phyloP scores from a whole-genome alignment of 2,113 vertebrate genomes.

The Octodon degus region DNA sequence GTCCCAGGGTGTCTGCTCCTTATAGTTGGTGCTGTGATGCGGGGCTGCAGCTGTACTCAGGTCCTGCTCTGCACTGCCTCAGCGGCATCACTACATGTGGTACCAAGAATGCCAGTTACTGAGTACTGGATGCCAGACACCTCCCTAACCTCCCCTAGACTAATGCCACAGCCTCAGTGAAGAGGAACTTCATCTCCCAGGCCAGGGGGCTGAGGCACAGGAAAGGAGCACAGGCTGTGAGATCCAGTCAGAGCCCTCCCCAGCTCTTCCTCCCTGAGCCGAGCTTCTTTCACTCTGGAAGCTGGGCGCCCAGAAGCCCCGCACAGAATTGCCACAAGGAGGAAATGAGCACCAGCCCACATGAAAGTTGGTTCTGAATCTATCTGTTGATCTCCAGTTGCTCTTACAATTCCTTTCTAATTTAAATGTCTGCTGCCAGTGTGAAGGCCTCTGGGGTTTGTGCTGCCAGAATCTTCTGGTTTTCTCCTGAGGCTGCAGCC shows the following conservation, averaged over 20 bases:
- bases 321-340: neutral
- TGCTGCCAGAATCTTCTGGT: neutral
- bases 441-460: neutral
- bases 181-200: neutral
- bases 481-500: neutral
- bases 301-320: neutral
- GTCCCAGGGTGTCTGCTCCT: neutral
- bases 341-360: accelerated
- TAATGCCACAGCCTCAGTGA: neutral
- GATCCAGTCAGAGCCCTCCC: neutral
- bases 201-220: neutral
- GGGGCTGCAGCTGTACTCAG: neutral
- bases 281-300: neutral
- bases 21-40: too few species aligned
- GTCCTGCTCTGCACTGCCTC: neutral
- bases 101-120: too few species aligned
- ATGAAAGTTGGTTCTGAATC: neutral
- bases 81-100: accelerated
- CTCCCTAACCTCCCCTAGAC: neutral
- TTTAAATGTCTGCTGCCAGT: neutral
- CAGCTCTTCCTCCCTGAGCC: neutral
- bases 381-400: neutral
- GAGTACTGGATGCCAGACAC: too few species aligned
- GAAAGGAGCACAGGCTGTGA: neutral
- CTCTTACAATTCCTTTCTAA: neutral